Base-by-base conservation (phyloP, 2,797 vertebrate genomes). In the Danio jaintianensis region DNA sequence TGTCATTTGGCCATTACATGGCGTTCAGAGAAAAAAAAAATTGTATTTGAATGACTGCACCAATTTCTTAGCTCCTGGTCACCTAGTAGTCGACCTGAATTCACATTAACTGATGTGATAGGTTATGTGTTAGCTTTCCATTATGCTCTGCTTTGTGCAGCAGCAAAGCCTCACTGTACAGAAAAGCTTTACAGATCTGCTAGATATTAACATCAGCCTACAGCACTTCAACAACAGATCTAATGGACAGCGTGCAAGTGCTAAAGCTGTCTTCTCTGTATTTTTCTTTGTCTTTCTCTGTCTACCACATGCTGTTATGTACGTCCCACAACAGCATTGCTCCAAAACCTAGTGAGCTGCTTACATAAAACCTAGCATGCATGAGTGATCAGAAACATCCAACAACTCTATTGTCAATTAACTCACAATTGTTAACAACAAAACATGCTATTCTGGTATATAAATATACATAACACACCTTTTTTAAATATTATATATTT, bases 191-290 rank as follows among this genome's bases (percentile, higher is more conserved):
- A 56, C 59, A 82, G 59, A 70, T 56, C 52, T 42, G 13, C 47
- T 53, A 53, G 55, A 78, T 45, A 73, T 71, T 72, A 70, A 82
- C 53, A 75, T 77, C 70, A 77, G 62, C 61, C 53, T 58, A 18
- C 68, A 78, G 47, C 62, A 66, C 53, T 67, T 56, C 75, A 76
- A n/a, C 29, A 55, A 64, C 36, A 55, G 38, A 58, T 38, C 59
- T 59, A 72, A 56, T 73, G 52, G 62, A 82, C 40, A 71, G 61
- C 29, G 42, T 20, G 67, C 56, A 61, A 47, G 45, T 61, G 29
- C 43, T 61, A 29, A 69, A 70, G 45, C 55, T 3, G 12, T 52
- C 38, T 62, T 16, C 6, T 52, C 18, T 6, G 7, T 52, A 75
- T 38, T 52, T 75, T 64, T 56, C 75, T 78, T 68, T 59, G 42